A percentile compares a stretch with the other conserved stretches of the same genome.
Evolutionary conservation across 2,113 vertebrate species (phyloP).

Genomic region (Accipiter cooperii): DNA sequence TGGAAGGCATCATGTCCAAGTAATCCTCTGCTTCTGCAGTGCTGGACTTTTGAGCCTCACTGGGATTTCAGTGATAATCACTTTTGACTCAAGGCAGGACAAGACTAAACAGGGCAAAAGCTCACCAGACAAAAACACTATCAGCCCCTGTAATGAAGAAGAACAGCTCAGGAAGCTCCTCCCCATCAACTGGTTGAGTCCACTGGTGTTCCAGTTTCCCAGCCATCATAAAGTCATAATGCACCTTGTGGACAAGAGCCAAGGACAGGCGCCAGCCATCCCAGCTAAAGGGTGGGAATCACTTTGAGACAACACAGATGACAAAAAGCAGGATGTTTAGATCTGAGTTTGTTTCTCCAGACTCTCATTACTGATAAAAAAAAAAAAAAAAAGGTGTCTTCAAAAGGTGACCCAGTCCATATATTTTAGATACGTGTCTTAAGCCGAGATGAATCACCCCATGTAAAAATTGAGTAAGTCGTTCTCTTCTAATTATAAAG

Average conservation of each 20-base stretch:
- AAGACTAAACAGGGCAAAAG: background rate
- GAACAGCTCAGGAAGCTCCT: background rate
- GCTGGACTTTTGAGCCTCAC: background rate
- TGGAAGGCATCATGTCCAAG: background rate
- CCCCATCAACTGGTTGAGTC: background rate
- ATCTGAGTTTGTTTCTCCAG: background rate
- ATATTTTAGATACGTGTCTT: background rate
- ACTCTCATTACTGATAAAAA: background rate
- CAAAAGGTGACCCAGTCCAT: background rate
- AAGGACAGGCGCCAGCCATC: background rate
- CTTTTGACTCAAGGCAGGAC: background rate
- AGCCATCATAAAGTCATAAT: accelerated
- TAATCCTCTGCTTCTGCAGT: background rate
- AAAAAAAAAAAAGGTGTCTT: background rate
- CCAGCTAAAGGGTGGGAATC: background rate
- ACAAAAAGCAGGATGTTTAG: background rate
- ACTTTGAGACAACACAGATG: background rate
- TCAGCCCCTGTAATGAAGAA: background rate
- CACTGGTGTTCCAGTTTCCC: background rate
- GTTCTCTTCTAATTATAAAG: background rate
- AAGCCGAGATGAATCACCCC: background rate
- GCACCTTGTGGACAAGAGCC: background rate
- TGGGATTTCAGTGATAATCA: background rate
- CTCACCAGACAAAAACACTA: background rate
- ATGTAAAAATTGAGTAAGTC: background rate